These are phyloP conservation scores for Calliscelio sp. DNA, from an alignment of 2,888 invertebrate species.

Conservation along the genomic window DNA sequence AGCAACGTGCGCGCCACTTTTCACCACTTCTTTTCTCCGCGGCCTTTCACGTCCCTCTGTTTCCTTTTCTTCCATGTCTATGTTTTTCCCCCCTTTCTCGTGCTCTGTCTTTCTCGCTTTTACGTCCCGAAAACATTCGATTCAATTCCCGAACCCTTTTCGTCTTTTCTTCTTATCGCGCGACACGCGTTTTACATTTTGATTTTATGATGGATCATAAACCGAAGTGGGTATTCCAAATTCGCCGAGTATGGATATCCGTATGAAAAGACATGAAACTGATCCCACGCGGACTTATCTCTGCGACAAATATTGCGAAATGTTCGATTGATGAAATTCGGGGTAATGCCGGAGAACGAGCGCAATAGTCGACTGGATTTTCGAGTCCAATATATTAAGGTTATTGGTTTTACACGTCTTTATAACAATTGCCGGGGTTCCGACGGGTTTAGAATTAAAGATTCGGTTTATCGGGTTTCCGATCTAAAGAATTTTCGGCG, in stretches of 20 bases:
- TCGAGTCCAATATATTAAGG: slow-evolving; percentile 42
- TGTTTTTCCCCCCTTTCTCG: neutral
- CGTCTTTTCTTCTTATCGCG: slow-evolving; percentile 50
- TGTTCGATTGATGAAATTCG: slow-evolving; percentile 58
- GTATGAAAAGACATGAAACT: slow-evolving; percentile 61
- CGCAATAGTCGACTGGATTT: slow-evolving; percentile 22
- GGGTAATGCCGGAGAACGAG: slow-evolving; percentile 37
- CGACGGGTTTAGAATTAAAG: too few species aligned
- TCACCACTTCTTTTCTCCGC: slow-evolving; percentile 43
- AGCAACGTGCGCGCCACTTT: slow-evolving; percentile 64
- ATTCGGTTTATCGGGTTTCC: too few species aligned
- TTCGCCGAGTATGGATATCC: slow-evolving; percentile 49
- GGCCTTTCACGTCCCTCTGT: slow-evolving; percentile 26
- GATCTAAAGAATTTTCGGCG: too few species aligned
- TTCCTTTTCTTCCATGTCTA: slow-evolving; percentile 1
- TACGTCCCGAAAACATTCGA: slow-evolving; percentile 70
- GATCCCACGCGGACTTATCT: slow-evolving; percentile 56
- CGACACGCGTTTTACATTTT: slow-evolving; percentile 66
- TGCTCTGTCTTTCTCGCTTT: slow-evolving; percentile 49
- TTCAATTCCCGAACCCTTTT: slow-evolving; percentile 59
- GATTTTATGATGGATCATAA: slow-evolving; percentile 66
- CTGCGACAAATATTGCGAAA: slow-evolving; percentile 58
- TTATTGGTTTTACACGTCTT: slow-evolving; percentile 54
- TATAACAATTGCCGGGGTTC: too few species aligned
- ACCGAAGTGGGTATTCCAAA: slow-evolving; percentile 62